These are phyloP conservation scores for Lithobates pipiens DNA, from an alignment of 2,797 vertebrate species.

Conservation along the genomic window DNA sequence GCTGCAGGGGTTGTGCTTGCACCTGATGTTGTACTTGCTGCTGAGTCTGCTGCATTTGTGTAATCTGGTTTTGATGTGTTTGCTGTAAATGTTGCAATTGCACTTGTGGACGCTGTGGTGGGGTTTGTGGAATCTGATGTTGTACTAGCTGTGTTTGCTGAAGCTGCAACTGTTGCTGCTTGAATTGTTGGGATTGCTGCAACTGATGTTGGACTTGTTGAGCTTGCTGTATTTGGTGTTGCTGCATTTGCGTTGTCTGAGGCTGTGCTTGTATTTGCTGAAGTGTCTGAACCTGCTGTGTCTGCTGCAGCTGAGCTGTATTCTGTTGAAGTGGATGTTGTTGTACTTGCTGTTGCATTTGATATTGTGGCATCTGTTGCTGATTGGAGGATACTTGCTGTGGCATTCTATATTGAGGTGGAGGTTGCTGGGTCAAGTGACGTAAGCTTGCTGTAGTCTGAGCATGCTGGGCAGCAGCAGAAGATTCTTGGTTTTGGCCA, in stretches of 20 bases:
- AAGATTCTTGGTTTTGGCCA: conserved; percentile 21
- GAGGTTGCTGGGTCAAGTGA: conserved; percentile 41
- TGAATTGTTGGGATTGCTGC: conserved; percentile 63
- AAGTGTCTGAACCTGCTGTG: conserved; percentile 25
- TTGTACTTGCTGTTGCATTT: conserved; percentile 37
- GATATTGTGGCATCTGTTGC: conserved; percentile 18
- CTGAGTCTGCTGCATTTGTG: conserved; percentile 57
- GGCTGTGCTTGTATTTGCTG: conserved; percentile 30
- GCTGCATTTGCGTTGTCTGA: conserved; percentile 1
- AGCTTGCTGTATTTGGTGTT: conserved; percentile 21
- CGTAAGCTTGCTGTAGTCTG: conserved; percentile 22
- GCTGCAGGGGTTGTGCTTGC: conserved; percentile 37
- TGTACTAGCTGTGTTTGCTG: conserved; percentile 38
- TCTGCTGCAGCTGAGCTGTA: conserved; percentile 22
- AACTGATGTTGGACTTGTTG: conserved; percentile 36
- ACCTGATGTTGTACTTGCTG: conserved; percentile 67
- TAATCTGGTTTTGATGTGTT: conserved; percentile 65
- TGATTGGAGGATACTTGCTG: conserved; percentile 26
- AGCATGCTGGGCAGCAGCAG: conserved; percentile 28
- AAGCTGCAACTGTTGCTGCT: conserved; percentile 63
- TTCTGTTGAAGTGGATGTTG: conserved; percentile 27
- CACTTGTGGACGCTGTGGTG: conserved; percentile 73
- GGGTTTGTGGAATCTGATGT: conserved; percentile 68
- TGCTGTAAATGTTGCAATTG: conserved; percentile 75
- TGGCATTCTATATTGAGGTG: conserved; percentile 48